Percentiles rank a stretch among this genome's conserved stretches.
These are phyloP conservation scores for Euplagia quadripunctaria DNA, from an alignment of 2,888 invertebrate genomes.

Conservation along the genomic window DNA sequence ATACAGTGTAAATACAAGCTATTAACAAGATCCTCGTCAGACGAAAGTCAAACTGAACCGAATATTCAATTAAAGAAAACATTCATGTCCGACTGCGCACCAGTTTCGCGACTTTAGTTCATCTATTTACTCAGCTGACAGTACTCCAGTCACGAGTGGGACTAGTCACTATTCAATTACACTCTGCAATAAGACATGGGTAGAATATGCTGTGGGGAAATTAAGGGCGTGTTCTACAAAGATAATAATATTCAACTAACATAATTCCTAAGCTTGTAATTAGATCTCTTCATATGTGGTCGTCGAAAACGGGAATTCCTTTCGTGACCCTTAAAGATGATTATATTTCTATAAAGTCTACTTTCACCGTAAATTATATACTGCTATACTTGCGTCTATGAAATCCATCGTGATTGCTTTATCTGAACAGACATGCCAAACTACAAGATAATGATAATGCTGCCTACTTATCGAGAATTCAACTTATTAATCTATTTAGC, in stretches of 20 bases:
- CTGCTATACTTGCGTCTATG: not conserved
- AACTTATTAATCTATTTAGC: not conserved
- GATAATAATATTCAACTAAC: slow-evolving; percentile 54
- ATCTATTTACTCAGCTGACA: slow-evolving; percentile 44
- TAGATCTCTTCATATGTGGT: slow-evolving; percentile 30
- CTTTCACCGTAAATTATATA: slow-evolving; percentile 5
- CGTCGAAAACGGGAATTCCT: slow-evolving; percentile 15
- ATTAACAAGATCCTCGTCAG: not conserved
- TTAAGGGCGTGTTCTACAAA: slow-evolving; percentile 56
- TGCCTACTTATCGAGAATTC: not conserved
- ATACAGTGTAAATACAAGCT: not conserved
- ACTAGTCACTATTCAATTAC: slow-evolving; percentile 65
- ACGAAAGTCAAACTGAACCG: not conserved
- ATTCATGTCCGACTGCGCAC: slow-evolving; percentile 17
- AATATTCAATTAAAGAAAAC: not conserved
- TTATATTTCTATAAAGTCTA: not conserved
- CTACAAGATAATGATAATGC: not conserved
- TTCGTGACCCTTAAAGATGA: slow-evolving; percentile 15
- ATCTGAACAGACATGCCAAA: not conserved
- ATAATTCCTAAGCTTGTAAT: slow-evolving; percentile 45
- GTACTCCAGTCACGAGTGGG: slow-evolving; percentile 59
- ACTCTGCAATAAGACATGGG: slow-evolving; percentile 55
- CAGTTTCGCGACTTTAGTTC: slow-evolving; percentile 38
- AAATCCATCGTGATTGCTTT: slow-evolving; percentile 1
- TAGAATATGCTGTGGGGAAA: slow-evolving; percentile 47